These are phyloP conservation scores for Gobius niger DNA, from an alignment of 2,113 vertebrate genomes.

Conservation along the genomic window DNA sequence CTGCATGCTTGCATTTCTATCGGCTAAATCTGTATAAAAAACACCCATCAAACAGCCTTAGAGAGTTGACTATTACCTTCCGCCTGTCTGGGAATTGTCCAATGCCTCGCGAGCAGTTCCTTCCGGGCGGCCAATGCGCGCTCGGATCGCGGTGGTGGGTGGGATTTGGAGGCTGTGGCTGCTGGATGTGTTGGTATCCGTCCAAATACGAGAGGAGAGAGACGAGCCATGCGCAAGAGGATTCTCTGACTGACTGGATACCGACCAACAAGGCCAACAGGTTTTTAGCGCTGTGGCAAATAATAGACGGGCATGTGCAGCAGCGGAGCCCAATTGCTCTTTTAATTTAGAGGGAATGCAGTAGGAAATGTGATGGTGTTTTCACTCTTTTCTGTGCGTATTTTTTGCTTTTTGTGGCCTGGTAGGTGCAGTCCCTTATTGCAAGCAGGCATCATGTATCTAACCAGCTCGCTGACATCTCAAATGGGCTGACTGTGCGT, in stretches of 20 bases:
- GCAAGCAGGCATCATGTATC: not conserved
- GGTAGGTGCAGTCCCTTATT: not conserved
- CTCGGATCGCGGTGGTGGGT: slow-evolving; percentile 29
- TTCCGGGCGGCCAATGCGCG: slow-evolving; percentile 60
- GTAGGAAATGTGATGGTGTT: too few relatives aligned
- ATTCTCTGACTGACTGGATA: not conserved
- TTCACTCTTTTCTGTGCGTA: not conserved
- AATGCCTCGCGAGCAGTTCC: slow-evolving; percentile 28
- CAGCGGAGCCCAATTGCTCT: not conserved
- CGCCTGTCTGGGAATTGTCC: slow-evolving; percentile 58
- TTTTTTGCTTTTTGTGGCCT: not conserved
- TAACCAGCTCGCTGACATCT: not conserved
- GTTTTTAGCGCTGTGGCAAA: not conserved
- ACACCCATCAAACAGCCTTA: not conserved
- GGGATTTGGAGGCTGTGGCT: slow-evolving; percentile 18
- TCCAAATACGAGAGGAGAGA: slow-evolving; percentile 31
- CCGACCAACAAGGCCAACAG: not conserved
- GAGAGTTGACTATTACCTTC: slow-evolving; percentile 26
- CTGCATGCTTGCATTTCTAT: too few relatives aligned
- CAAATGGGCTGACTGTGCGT: slow-evolving; percentile 1
- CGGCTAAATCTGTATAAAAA: too few relatives aligned
- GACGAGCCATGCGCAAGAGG: slow-evolving; percentile 5
- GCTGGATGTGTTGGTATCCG: slow-evolving; percentile 18
- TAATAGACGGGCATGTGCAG: slow-evolving; percentile 32
- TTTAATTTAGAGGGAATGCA: not conserved